These are phyloP conservation scores for Sternarchorhynchus goeldii DNA, from an alignment of 2,797 vertebrate species.

Conservation along the genomic window DNA sequence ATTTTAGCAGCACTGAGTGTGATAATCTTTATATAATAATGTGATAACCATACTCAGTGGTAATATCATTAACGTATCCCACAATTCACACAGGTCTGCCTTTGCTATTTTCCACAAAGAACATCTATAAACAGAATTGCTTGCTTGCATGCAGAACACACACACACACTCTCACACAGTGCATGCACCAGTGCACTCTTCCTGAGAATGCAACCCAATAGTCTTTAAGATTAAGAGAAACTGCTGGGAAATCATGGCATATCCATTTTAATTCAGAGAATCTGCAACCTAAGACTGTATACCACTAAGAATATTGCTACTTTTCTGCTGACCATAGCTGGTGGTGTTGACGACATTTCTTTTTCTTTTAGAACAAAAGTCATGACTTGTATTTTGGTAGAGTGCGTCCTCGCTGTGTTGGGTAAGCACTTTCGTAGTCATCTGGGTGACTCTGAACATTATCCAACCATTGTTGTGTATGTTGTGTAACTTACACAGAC, in stretches of 20 bases:
- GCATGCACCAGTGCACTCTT: background rate
- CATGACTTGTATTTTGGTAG: background rate
- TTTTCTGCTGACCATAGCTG: constrained; percentile 1
- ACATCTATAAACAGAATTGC: background rate
- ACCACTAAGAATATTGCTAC: background rate
- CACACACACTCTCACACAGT: too few relatives aligned
- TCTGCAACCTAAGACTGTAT: background rate
- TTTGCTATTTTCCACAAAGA: background rate
- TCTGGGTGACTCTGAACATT: background rate
- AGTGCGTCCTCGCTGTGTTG: background rate
- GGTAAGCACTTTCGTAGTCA: background rate
- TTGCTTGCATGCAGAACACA: background rate
- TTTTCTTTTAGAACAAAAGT: background rate
- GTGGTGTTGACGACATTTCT: too few relatives aligned
- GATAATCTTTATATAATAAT: constrained; percentile 20
- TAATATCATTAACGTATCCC: background rate
- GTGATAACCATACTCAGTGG: too few relatives aligned
- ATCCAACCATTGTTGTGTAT: background rate
- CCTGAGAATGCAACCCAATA: background rate
- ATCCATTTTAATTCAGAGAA: too few relatives aligned
- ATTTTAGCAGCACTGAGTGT: constrained; percentile 40
- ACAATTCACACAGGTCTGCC: background rate
- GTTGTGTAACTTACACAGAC: background rate
- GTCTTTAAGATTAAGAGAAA: constrained; percentile 1
- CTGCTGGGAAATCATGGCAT: background rate